These are phyloP conservation scores for Neoscelio sp. DNA, from an alignment of 2,888 invertebrate genomes.

Conservation along the genomic window DNA sequence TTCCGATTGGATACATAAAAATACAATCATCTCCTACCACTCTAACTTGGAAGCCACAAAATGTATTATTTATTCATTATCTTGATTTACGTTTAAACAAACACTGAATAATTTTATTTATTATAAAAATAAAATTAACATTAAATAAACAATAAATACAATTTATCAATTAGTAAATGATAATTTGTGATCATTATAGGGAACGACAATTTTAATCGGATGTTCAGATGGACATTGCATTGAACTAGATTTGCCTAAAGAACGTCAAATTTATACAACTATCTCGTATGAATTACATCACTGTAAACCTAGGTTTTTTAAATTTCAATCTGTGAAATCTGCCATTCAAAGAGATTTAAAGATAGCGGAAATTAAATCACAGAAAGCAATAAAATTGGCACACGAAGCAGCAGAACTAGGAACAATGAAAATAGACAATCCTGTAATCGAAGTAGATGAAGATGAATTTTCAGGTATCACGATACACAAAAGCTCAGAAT, in stretches of 20 bases:
- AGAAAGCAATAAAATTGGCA: constrained; percentile 84
- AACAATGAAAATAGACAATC: constrained; percentile 84
- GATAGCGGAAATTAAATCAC: constrained; percentile 84
- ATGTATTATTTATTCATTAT: constrained; percentile 82
- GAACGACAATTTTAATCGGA: constrained; percentile 84
- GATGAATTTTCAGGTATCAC: constrained; percentile 85
- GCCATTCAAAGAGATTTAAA: constrained; percentile 86
- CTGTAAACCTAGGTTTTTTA: constrained; percentile 80
- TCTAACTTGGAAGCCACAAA: constrained; percentile 87
- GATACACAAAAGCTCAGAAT: neutral
- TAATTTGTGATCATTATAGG: constrained; percentile 74
- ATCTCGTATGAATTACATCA: constrained; percentile 83
- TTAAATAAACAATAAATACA: no score
- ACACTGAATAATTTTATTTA: constrained; percentile 49
- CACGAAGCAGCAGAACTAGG: constrained; percentile 86
- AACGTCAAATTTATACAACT: constrained; percentile 82
- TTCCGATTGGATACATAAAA: constrained; percentile 88
- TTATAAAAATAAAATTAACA: constrained; percentile 12
- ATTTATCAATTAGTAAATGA: constrained; percentile 29
- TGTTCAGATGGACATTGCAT: constrained; percentile 85
- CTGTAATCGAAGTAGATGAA: constrained; percentile 86
- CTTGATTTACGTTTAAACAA: no score
- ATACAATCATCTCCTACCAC: constrained; percentile 87
- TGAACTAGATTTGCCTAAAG: constrained; percentile 83
- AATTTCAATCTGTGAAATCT: constrained; percentile 86